phyloP scores from a whole-genome alignment of 2,113 vertebrate genomes.

The Pseudopipra pipra region DNA sequence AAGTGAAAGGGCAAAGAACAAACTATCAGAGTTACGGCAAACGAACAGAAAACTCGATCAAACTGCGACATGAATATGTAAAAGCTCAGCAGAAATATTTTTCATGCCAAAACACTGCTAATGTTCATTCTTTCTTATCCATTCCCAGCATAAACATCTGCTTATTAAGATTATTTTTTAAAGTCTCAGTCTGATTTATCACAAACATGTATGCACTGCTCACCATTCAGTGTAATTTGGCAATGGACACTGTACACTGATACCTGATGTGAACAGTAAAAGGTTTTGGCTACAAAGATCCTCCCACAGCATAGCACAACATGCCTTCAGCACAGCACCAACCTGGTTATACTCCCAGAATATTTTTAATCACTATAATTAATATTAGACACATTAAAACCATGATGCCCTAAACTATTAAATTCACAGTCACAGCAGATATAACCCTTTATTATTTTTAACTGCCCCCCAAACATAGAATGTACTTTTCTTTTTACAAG shows the following conservation, averaged over 20 bases:
- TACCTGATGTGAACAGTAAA: not conserved
- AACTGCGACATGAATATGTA: not conserved
- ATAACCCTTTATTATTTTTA: not conserved
- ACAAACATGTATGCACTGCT: not conserved
- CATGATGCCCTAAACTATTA: not conserved
- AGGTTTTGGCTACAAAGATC: not conserved
- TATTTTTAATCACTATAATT: not conserved
- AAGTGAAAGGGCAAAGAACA: constrained; percentile 2
- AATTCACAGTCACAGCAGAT: not conserved
- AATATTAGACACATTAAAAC: not conserved
- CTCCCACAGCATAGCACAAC: not conserved
- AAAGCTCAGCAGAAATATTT: not conserved
- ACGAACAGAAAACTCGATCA: not conserved
- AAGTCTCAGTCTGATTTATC: not conserved
- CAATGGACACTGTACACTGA: not conserved
- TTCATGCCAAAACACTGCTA: not conserved
- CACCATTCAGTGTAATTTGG: not conserved
- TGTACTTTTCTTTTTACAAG: not conserved
- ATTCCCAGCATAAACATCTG: not conserved
- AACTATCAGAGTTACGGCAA: not conserved
- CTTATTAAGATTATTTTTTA: not conserved
- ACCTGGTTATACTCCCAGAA: not conserved
- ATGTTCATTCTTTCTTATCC: not conserved
- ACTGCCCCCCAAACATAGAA: not conserved
- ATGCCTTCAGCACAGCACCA: not conserved